Conservation (phyloP, 2,113 vertebrate species). For the Eulemur rufifrons region DNA sequence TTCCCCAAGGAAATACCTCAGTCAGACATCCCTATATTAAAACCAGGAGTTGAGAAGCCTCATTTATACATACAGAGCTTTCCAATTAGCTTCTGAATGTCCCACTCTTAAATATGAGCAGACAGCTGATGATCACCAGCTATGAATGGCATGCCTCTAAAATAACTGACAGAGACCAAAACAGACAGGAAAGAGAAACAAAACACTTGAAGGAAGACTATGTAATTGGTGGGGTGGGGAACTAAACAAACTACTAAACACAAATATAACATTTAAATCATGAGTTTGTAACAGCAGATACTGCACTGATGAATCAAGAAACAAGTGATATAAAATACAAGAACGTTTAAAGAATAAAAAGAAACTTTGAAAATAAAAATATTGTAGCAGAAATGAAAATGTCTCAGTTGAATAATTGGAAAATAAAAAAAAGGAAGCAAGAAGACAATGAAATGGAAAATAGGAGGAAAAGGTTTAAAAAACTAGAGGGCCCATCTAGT, state of each 20-base stretch:
- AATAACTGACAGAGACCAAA: background rate
- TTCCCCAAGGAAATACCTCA: background rate
- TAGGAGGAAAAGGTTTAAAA: background rate
- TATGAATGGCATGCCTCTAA: background rate
- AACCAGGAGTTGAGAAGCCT: background rate
- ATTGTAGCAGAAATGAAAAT: background rate
- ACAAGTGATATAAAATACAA: background rate
- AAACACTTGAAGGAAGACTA: background rate
- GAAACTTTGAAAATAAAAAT: background rate
- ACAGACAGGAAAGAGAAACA: background rate
- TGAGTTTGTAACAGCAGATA: background rate
- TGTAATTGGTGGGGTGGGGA: background rate
- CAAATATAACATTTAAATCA: slow-evolving; percentile 1
- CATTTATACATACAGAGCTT: background rate
- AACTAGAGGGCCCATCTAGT: background rate
- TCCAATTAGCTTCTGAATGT: background rate
- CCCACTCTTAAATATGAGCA: background rate
- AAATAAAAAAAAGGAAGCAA: background rate
- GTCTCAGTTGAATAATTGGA: background rate
- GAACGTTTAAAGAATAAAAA: background rate
- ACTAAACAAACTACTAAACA: background rate
- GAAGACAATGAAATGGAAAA: background rate
- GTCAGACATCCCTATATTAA: background rate
- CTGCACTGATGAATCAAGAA: background rate
- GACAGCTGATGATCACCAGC: background rate